Base-by-base conservation (phyloP, 2,888 invertebrate genomes). In the Diaprepes abbreviatus region DNA sequence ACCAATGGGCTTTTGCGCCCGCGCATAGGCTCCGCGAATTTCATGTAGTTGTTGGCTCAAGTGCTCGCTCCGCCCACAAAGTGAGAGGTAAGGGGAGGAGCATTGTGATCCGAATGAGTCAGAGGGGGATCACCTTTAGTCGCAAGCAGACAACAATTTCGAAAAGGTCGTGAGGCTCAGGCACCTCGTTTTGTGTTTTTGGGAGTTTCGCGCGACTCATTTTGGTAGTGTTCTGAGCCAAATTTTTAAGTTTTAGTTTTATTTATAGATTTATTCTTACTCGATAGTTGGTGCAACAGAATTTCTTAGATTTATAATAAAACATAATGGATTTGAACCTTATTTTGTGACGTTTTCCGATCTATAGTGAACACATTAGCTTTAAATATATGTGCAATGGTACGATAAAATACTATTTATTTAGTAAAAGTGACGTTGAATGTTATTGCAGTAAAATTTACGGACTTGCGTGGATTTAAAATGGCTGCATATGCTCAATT, bases 401-500 rank as follows among this genome's bases (percentile, higher is more conserved):
- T 31, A 10, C 58, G 43, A 17, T 31, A 9, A 28, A 43, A 43
- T 4, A 31, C 31, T 28, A 2, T 28, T 40, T 58, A 28, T 16
- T 10, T 16, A 28, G 9, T 28, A 28, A 31, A 24, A 58, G 58
- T 58, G 58, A 58, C 40, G 31, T 24, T 58, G 16, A 17, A 10
- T 17, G 58, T 58, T 43, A 19, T 52, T 36, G 12, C 14, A n/a
- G 31, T 35, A 54, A 31, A 38, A 66, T 55, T 63, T 35, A 36
- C 14, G 10, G 38, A 58, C 12, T 55, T 67, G 64, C 63, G 68
- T 45, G 67, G 64, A 60, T 66, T 65, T 70, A 74, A 72, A 16
- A 89, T 90, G 90, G 89, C 95, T 85, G 93, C 94, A 81, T 95
- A 95, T 87, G 91, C 95, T 84, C 95, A 95, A 87, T 95, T 95